Conservation (phyloP, 2,113 vertebrate genomes). For the Phyllopteryx taeniolatus region DNA sequence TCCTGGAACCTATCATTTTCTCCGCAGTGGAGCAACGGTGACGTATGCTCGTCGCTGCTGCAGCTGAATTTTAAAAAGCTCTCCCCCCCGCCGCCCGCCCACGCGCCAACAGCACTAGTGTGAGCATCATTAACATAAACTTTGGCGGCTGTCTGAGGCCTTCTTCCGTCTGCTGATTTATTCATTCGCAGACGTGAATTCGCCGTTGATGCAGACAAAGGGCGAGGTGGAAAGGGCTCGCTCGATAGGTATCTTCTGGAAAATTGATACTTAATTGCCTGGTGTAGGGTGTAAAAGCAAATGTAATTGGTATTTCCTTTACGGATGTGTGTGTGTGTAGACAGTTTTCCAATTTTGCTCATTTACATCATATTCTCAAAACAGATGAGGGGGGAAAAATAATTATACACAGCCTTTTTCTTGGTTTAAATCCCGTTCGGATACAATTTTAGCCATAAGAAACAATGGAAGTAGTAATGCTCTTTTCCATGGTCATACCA, state of each 20-base stretch:
- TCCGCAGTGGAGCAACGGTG: slow-evolving; percentile 75
- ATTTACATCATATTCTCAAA: slow-evolving; percentile 11
- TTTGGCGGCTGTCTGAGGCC: slow-evolving; percentile 55
- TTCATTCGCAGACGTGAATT: slow-evolving; percentile 23
- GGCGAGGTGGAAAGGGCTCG: slow-evolving; percentile 2
- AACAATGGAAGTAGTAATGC: neutral
- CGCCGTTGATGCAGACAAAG: slow-evolving; percentile 21
- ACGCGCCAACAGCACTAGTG: slow-evolving; percentile 71
- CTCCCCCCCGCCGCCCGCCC: slow-evolving; percentile 45
- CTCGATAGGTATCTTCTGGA: slow-evolving; percentile 18
- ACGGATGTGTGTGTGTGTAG: too few species aligned
- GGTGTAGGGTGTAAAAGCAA: slow-evolving; percentile 5
- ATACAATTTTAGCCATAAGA: neutral
- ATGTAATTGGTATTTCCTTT: slow-evolving; percentile 4
- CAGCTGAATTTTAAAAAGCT: slow-evolving; percentile 81
- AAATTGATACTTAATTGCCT: slow-evolving; percentile 26
- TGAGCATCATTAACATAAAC: slow-evolving; percentile 72
- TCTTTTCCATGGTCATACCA: neutral
- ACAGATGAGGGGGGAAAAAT: neutral
- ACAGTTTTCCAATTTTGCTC: slow-evolving; percentile 21
- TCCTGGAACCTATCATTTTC: slow-evolving; percentile 79
- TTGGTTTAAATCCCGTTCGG: neutral
- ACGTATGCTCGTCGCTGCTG: slow-evolving; percentile 69
- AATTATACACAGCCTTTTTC: neutral
- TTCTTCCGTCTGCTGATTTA: slow-evolving; percentile 36